Evolutionary conservation across 2,797 vertebrate species (phyloP).

Genomic region (Centroberyx gerrardi): DNA sequence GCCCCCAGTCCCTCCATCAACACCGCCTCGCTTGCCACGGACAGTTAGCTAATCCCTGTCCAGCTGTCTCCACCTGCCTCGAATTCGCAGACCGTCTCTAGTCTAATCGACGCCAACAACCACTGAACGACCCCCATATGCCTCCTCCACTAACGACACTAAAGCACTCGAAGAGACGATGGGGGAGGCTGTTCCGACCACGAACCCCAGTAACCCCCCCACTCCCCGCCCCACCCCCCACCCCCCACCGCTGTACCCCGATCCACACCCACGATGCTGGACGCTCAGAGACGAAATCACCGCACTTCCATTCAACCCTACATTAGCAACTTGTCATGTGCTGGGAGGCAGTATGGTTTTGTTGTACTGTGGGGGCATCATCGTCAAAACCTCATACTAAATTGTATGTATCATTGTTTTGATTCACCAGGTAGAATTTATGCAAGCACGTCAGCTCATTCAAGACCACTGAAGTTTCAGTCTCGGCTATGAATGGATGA

Average conservation of each 20-base stretch:
- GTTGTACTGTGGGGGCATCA: slow-evolving; percentile 69
- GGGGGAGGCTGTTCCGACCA: slow-evolving; percentile 70
- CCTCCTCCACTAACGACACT: slow-evolving; percentile 85
- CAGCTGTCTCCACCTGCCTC: slow-evolving; percentile 47
- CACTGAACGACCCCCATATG: slow-evolving; percentile 63
- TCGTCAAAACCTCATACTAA: slow-evolving; percentile 71
- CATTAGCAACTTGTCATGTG: slow-evolving; percentile 71
- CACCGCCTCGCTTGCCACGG: slow-evolving; percentile 34
- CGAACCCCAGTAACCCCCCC: slow-evolving; percentile 47
- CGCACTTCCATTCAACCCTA: slow-evolving; percentile 75
- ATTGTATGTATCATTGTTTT: slow-evolving; percentile 68
- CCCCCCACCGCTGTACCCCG: slow-evolving; percentile 25
- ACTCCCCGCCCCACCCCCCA: slow-evolving; percentile 26
- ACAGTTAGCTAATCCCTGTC: slow-evolving; percentile 54
- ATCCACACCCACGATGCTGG: slow-evolving; percentile 64
- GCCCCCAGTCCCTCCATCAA: slow-evolving; percentile 50
- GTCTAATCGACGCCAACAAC: slow-evolving; percentile 51
- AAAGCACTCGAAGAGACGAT: slow-evolving; percentile 86
- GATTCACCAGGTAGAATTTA: slow-evolving; percentile 70
- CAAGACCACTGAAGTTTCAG: slow-evolving; percentile 83
- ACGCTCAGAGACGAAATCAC: slow-evolving; percentile 78
- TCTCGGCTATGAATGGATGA: slow-evolving; percentile 79
- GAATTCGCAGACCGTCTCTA: slow-evolving; percentile 54
- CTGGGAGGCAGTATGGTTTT: slow-evolving; percentile 60
- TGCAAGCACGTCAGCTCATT: slow-evolving; percentile 74